Conservation (phyloP, 2,797 vertebrate genomes). For the Pogoniulus pusillus region DNA sequence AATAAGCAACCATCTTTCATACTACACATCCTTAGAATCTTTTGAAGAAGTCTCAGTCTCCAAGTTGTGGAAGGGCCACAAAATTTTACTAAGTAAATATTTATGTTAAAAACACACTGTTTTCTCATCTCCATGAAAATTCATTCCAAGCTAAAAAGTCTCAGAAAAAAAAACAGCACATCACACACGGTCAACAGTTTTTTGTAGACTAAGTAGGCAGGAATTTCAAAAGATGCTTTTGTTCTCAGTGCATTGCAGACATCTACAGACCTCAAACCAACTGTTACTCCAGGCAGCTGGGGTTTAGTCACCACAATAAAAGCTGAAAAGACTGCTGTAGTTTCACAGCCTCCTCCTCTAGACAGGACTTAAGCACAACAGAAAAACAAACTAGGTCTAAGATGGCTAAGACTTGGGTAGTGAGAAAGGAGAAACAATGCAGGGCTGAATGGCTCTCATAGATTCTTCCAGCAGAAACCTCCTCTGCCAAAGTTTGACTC, state of each 20-base stretch:
- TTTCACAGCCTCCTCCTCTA: not conserved
- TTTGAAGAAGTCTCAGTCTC: not conserved
- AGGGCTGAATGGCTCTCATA: not conserved
- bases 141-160: not conserved
- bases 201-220: not conserved
- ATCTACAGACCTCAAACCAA: not conserved
- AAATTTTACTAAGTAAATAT: not conserved
- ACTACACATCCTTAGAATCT: not conserved
- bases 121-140: not conserved
- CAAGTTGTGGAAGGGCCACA: not conserved
- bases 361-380: not conserved
- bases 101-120: not conserved
- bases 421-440: not conserved
- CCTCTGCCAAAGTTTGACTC: not conserved
- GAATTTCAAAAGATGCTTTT: not conserved
- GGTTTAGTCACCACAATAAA: not conserved
- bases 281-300: not conserved
- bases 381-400: not conserved
- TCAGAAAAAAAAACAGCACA: not conserved
- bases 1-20: not conserved
- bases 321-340: not conserved
- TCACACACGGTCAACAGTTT: not conserved
- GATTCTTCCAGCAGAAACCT: not conserved
- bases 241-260: not conserved
- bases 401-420: not conserved